Evolutionary conservation across 2,113 vertebrate species (phyloP).

Genomic region (Electrona antarctica): DNA sequence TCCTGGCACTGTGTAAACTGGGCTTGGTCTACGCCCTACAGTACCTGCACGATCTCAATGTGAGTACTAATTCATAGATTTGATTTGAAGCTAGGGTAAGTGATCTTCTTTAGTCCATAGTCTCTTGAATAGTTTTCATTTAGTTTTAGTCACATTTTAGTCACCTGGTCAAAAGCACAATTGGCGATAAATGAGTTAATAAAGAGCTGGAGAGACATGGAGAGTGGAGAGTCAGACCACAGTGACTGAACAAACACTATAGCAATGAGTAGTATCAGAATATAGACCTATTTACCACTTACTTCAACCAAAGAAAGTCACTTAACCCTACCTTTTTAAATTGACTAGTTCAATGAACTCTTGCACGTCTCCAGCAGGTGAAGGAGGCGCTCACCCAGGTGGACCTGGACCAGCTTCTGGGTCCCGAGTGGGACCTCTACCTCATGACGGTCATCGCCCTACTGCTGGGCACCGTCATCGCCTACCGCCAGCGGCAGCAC

Average conservation of each 20-base stretch:
- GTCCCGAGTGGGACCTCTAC: constrained; percentile 99
- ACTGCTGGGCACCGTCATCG: constrained; percentile 93
- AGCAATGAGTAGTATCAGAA: no score
- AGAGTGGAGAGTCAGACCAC: no score
- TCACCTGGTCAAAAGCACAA: no score
- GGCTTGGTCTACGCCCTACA: constrained; percentile 90
- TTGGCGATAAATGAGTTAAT: no score
- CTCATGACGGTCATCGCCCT: constrained; percentile 98
- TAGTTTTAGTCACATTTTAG: no score
- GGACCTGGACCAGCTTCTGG: constrained; percentile 96
- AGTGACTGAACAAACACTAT: no score
- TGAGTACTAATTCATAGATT: constrained; percentile 75
- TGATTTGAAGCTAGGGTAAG: no score
- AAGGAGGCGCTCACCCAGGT: constrained; percentile 86
- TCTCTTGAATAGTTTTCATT: no score
- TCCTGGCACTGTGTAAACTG: constrained; percentile 94
- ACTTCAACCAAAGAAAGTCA: no score
- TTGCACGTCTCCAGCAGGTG: constrained; percentile 80
- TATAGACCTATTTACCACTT: no score
- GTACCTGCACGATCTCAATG: constrained; percentile 90
- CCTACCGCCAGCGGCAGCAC: constrained; percentile 95
- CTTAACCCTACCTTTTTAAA: background rate
- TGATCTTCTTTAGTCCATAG: no score
- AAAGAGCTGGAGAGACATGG: no score
- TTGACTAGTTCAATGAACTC: background rate